Base-by-base conservation (phyloP, 2,113 vertebrate genomes). In the Trematocara macrostoma region DNA sequence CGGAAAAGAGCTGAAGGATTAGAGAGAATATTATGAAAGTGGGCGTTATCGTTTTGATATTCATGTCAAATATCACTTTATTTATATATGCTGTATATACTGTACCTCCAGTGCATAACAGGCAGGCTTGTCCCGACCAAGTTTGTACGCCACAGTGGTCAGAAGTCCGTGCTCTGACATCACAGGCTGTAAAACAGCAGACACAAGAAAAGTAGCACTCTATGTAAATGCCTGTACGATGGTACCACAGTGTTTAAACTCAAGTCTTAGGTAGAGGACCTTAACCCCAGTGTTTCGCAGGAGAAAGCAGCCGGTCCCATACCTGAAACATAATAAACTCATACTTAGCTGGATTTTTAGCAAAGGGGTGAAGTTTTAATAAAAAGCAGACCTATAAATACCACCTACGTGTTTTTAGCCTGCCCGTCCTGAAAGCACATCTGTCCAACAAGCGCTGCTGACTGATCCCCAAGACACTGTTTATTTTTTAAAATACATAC, bases 221-320 rank as follows among this genome's bases (percentile, higher is more conserved):
- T 2, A 4, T 51, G 8, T 3, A 34, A 40, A n/a, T 11, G 12
- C 5, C 45, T 49, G 16, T 0, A 81, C 3, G 2, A 51, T n/a
- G 69, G 26, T n/a, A 11, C 9, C 23, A 76, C 15, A 76, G 6
- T 49, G 23, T 49, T 76, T 49, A 49, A 76, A 49, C 23, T 49
- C 42, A 31, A 49, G 23, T 49, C 26, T 49, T 18, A 49, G 69
- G 8, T 5, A 3, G 2, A 1, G 14, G 92, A 99, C 98, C 97
- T 98, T 99, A 51, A 93, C 83, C 80, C 98, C 98, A 45, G 98
- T 99, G 93, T 98, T 99, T 87, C 96, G 97, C 80, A 99, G 94
- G 82, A 99, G 96, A 94, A 99, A 99, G 91, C 98, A 99, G 78
- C 98, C 98, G 18, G 98, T 99, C 84, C 98, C 98, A 4, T 99